Evolutionary conservation across 2,888 invertebrate species (phyloP), one percentile per base, ranked within the genome.

Genomic region (Drosophila sordidula): DNA sequence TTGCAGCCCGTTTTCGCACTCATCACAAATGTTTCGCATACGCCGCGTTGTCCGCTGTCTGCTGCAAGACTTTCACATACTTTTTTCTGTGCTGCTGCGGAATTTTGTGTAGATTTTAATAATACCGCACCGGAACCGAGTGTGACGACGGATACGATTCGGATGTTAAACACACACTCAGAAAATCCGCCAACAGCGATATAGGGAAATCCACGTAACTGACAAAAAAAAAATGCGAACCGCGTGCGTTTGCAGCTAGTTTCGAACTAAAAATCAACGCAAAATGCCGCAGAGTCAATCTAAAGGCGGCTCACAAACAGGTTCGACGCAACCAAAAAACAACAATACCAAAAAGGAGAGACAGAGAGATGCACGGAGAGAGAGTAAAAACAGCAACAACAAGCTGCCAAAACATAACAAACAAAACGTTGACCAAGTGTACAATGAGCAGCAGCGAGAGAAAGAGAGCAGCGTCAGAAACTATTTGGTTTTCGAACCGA

Each of bases 201-300:
- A 68, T 47, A 29, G 6, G 32, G 34, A 29, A 34, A 41, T 41
- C 51, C 34, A 46, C 29, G 16, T 14, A 49, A 18, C 18, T 18
- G 18, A 18, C 22, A 11, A 6, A 32, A 47, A 22, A 32, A 57
- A 65, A 54, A 32, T 47, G 54, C 67, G 78, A 80, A 84, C 88
- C 80, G 81, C 73, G 67, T 85, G 70, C 81, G 75, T 71, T 87
- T 81, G 75, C 66, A 76, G 80, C 70, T 22, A 65, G 54, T 64
- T 74, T 72, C 75, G 46, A 74, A 89, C 89, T 88, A 70, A 86
- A 80, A 67, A 70, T 70, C 66, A 70, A 69, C 81, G 70, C 70
- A 66, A 72, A 81, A 70, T 71, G 50, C 61, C 49, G 50, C 62
- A 22, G 57, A 36, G 55, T 46, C 68, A 57, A 64, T 66, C 67